phyloP scores from a whole-genome alignment of 2,113 vertebrate genomes.

The Pitta sordida region DNA sequence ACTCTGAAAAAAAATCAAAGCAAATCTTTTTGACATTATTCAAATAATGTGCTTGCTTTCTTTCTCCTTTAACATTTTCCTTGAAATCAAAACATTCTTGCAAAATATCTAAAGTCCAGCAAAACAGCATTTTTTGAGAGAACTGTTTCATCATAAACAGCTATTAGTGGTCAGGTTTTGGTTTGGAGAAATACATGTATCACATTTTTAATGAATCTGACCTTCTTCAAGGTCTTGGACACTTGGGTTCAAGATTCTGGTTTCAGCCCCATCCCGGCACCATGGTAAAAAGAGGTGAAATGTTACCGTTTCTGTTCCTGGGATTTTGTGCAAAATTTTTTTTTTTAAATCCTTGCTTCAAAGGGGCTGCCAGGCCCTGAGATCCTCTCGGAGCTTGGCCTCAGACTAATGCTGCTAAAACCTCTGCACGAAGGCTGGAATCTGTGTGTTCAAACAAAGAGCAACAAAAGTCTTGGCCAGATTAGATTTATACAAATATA shows the following conservation, averaged over 20 bases:
- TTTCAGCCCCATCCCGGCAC: neutral
- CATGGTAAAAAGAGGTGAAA: neutral
- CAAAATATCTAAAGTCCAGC: neutral
- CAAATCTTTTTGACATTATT: neutral
- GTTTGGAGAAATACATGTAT: neutral
- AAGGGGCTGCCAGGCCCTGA: neutral
- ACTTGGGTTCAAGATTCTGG: neutral
- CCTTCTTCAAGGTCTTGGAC: neutral
- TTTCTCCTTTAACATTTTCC: constrained; percentile 16
- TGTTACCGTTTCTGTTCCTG: neutral
- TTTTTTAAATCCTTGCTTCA: neutral
- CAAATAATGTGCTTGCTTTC: neutral
- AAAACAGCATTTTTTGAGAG: neutral
- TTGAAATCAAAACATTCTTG: constrained; percentile 25
- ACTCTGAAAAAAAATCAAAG: neutral
- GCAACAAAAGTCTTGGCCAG: neutral
- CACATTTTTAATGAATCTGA: neutral
- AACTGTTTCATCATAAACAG: constrained; percentile 7
- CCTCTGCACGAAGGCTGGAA: neutral
- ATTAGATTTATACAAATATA: neutral
- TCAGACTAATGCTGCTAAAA: neutral
- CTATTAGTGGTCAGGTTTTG: constrained; percentile 24
- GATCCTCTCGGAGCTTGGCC: neutral
- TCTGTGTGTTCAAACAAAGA: neutral
- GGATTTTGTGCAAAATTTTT: neutral